phyloP scores from a whole-genome alignment of 1,140 invertebrate species.

The Akabosia matsudoensis region DNA sequence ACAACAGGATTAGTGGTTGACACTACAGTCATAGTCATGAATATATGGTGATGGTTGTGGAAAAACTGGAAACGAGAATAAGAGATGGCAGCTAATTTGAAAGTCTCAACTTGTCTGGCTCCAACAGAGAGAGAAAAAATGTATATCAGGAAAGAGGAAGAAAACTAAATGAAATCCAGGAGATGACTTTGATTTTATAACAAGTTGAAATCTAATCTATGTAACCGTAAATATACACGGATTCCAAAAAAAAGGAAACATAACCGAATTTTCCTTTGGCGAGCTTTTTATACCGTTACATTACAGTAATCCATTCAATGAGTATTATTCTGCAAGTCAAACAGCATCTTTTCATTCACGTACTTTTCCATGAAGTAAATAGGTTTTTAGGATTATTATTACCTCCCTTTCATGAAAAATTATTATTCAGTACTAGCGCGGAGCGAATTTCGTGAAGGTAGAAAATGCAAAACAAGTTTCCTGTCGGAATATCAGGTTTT shows the following conservation, averaged over 20 bases:
- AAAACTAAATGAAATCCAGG: constrained; percentile 26
- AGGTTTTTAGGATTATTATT: no score
- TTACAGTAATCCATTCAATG: no score
- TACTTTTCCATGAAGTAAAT: no score
- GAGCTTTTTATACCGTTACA: no score
- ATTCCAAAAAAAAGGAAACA: neutral
- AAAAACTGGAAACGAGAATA: neutral
- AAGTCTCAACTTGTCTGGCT: constrained; percentile 12
- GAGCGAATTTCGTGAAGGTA: no score
- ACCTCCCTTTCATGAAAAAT: no score
- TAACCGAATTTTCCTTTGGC: neutral
- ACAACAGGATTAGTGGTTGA: neutral
- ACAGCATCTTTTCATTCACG: neutral
- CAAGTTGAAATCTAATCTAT: constrained; percentile 25
- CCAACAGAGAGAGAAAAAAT: neutral
- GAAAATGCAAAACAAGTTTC: no score
- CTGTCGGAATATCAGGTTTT: no score
- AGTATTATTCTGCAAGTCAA: no score
- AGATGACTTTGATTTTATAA: constrained; percentile 27
- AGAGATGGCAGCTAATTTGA: constrained; percentile 5
- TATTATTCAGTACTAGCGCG: no score
- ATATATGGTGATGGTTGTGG: neutral
- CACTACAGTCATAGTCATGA: neutral
- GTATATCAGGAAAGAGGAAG: constrained; percentile 11
- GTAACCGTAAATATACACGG: no score